Evolutionary conservation across 2,113 vertebrate genomes (phyloP), one percentile per base, ranked within the genome.

Genomic region (Ceyx margarethae): DNA sequence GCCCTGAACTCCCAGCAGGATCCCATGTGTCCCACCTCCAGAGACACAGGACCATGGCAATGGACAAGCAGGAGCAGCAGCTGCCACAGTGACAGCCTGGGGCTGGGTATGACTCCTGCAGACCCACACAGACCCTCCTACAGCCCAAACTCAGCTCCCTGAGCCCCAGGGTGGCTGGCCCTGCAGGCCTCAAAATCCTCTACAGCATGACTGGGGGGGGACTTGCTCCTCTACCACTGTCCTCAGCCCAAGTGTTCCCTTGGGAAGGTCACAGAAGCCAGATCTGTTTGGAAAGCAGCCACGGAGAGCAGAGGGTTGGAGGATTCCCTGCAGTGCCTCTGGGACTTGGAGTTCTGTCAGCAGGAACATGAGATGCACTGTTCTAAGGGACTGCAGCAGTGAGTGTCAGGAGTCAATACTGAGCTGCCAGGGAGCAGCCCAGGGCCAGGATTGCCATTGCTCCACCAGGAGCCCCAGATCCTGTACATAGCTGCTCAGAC

Each of bases 331-430:
- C 98, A 98, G 77, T 95, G 97, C 23, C 96, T 98, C 56, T 99
- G 98, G 98, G 97, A 97, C 90, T 93, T 98, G 78, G 95, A 92
- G 35, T 96, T 91, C 0, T 83, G 97, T 90, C 91, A 89, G 66
- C 96, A 98, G 91, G 97, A 97, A 35, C 97, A 98, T 13, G 90
- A 98, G 94, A 98, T 98, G 97, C 96, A 97, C 92, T 98, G 97
- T 89, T 98, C 97, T 82, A 97, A 98, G 98, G 98, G 98, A 82
- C 5, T 45, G 5, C 13, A 4, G 14, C 0, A 4, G 33, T 13
- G 54, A 37, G 29, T 6, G 33, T 76, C 60, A 48, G 2, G 3
- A 40, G 67, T 45, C 4, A 3, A 31, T 12, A 35, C 61, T 74
- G 31, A 76, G 61, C 66, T 64, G 43, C 10, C 74, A 46, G 50